phyloP scores from a whole-genome alignment of 2,113 vertebrate species.

The Daubentonia madagascariensis region DNA sequence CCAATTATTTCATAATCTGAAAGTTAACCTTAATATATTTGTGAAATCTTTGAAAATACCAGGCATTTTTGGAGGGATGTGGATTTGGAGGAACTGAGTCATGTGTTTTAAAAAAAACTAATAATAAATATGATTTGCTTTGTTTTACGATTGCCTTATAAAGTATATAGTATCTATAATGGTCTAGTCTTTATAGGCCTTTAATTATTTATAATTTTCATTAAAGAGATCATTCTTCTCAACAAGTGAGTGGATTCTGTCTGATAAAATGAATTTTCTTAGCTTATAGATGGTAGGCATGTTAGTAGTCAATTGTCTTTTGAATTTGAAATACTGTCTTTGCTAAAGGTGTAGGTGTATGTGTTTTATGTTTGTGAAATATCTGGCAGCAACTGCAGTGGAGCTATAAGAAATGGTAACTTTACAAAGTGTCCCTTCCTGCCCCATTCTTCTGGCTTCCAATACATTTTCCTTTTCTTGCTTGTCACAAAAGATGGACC shows the following conservation, averaged over 20 bases:
- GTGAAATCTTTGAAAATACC: conserved; percentile 12
- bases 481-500: background rate
- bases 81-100: background rate
- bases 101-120: background rate
- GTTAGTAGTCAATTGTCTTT: background rate
- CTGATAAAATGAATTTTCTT: conserved; percentile 12
- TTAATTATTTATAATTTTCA: conserved; percentile 50
- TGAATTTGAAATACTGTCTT: conserved; percentile 28
- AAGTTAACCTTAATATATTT: conserved; percentile 6
- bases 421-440: background rate
- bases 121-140: background rate
- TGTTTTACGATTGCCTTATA: conserved; percentile 38
- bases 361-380: background rate
- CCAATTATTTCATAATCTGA: conserved; percentile 18
- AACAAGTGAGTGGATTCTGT: background rate
- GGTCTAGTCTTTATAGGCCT: background rate
- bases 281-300: background rate
- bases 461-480: background rate
- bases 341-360: background rate
- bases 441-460: background rate
- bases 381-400: background rate
- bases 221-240: conserved; percentile 32
- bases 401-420: background rate
- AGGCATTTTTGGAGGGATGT: background rate
- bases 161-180: background rate